Percentiles rank a stretch among this genome's conserved stretches.
These are phyloP conservation scores for Bolinopsis microptera DNA, from an alignment of 37 sponge, comb jelly and placozoan species.

Conservation along the genomic window DNA sequence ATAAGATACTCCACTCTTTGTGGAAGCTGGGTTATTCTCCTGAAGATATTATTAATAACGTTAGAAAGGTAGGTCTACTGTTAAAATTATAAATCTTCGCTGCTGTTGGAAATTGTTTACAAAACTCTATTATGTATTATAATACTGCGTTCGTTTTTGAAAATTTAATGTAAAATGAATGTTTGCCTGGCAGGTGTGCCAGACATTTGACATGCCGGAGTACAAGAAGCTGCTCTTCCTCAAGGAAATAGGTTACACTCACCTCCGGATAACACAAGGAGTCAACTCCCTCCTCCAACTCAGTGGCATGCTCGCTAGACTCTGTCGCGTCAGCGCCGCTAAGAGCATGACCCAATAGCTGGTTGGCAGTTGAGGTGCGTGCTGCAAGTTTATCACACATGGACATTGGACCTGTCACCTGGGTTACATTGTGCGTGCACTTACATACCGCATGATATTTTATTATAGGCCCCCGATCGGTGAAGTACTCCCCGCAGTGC, in stretches of 20 bases:
- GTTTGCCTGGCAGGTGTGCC: slow-evolving; percentile 87
- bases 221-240: slow-evolving; percentile 78
- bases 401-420: too few species aligned
- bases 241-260: slow-evolving; percentile 94
- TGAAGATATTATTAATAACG: slow-evolving; percentile 93
- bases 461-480: too few species aligned
- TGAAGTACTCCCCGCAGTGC: too few species aligned
- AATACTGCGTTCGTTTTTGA: background rate
- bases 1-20: slow-evolving; percentile 80
- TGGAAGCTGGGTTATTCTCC: slow-evolving; percentile 98
- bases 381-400: too few species aligned
- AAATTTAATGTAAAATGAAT: too few species aligned
- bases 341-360: slow-evolving; percentile 36
- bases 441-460: too few species aligned
- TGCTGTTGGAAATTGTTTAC: background rate
- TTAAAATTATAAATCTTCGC: background rate
- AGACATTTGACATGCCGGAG: slow-evolving; percentile 86
- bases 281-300: slow-evolving; percentile 91
- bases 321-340: slow-evolving; percentile 68
- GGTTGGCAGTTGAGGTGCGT: too few species aligned
- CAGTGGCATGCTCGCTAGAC: slow-evolving; percentile 87
- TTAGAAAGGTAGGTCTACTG: slow-evolving; percentile 58
- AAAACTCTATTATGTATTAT: background rate
- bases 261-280: slow-evolving; percentile 88
- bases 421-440: too few species aligned